Evolutionary conservation across 2,113 vertebrate genomes (phyloP), one percentile per base, ranked within the genome.

Genomic region (Rhinopomastus cyanomelas): DNA sequence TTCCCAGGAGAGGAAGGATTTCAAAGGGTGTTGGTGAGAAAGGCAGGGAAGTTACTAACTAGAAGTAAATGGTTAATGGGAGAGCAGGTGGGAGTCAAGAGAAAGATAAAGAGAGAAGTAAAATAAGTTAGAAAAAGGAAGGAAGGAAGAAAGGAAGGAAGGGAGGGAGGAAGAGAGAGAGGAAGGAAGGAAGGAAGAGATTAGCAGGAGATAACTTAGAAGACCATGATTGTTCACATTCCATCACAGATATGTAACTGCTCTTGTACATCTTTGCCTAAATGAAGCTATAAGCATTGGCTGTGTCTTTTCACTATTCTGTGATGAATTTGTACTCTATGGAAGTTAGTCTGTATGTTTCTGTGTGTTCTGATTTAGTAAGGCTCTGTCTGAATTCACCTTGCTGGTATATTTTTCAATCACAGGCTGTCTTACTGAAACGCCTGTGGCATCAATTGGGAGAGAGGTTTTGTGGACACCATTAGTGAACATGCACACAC

Each of bases 361-460:
- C n/a, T n/a, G n/a, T n/a, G n/a, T n/a, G n/a, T 22, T 81, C 30
- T n/a, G 36, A 32, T 30, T 53, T 61, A 44, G 13, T 11, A 34
- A 20, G 16, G 4, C 9, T 65, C 32, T 74, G 56, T 25, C 34
- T 88, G 84, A 32, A 26, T 46, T 78, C 21, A 21, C 5, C 19
- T 78, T 78, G 8, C 7, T 57, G 74, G 7, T 69, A 11, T 19
- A n/a, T 68, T 57, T 80, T 80, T 18, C 36, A 32, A 1, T 42
- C 39, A 25, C 36, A 66, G 30, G 30, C 16, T 73, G 5, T n/a
- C 10, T 32, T 46, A 61, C 11, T 4, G 3, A 29, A 53, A 37
- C 23, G 60, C 18, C 14, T 5, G 2, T 65, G 12, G 5, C 11
- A 16, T 29, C 1, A 0, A 62, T 25, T 44, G 16, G 30, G 49